phyloP scores from a whole-genome alignment of 2,797 vertebrate species.

The Anabas testudineus region DNA sequence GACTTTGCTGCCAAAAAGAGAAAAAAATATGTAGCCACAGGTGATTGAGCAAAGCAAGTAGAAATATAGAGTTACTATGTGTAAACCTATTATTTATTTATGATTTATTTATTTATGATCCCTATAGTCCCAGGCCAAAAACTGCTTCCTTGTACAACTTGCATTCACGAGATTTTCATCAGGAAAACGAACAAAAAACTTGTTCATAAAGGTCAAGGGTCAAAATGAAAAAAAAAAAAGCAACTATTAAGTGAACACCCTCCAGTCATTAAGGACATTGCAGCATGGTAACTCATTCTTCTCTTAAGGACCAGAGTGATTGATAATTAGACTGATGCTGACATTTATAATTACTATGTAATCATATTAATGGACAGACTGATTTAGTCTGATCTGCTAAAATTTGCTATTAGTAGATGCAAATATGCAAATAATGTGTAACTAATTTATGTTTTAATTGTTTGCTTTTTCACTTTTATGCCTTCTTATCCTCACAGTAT shows the following conservation, averaged over 20 bases:
- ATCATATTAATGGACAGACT: background rate
- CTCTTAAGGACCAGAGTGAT: background rate
- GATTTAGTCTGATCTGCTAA: background rate
- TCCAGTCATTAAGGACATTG: background rate
- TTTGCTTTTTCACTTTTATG: background rate
- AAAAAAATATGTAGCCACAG: background rate
- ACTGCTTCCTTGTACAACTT: background rate
- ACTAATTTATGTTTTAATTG: background rate
- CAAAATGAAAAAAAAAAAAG: background rate
- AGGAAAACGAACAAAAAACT: no score
- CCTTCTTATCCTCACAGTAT: background rate
- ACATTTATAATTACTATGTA: background rate
- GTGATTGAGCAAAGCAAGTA: constrained; percentile 17
- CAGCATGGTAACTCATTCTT: background rate
- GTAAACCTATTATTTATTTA: constrained; percentile 23
- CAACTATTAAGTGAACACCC: background rate
- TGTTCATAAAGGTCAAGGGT: background rate
- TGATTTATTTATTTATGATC: constrained; percentile 24
- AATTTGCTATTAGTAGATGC: constrained; percentile 1
- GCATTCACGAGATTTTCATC: background rate
- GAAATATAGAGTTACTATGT: constrained; percentile 5
- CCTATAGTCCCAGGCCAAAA: background rate
- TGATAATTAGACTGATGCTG: no score
- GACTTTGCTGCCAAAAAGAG: constrained; percentile 7
- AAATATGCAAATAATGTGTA: background rate